Evolutionary conservation across 1,140 invertebrate genomes (phyloP).

Genomic region (Zaprionus kolodkinae): DNA sequence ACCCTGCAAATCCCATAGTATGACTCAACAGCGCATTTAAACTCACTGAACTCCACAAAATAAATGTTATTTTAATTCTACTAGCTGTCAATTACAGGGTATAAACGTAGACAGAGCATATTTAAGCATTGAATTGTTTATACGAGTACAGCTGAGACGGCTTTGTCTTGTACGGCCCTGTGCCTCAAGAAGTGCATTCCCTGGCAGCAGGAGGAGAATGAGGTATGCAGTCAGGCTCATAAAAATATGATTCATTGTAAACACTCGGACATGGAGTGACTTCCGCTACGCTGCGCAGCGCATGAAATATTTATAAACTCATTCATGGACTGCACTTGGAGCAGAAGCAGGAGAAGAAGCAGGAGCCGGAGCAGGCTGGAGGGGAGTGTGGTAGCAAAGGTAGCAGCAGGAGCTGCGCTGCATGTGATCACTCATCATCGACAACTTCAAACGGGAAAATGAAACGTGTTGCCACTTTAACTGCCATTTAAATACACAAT

Average conservation of each 20-base stretch:
- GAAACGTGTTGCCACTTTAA: slow-evolving; percentile 82
- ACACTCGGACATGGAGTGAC: slow-evolving; percentile 52
- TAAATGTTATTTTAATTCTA: too few species aligned
- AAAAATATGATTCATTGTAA: slow-evolving; percentile 74
- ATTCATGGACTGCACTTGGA: slow-evolving; percentile 50
- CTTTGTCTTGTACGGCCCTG: slow-evolving; percentile 47
- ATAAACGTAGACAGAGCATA: slow-evolving; percentile 25
- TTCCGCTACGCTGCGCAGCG: slow-evolving; percentile 57
- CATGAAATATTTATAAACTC: slow-evolving; percentile 81
- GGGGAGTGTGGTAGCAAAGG: slow-evolving; percentile 17
- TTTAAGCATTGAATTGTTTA: slow-evolving; percentile 61
- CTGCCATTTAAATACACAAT: slow-evolving; percentile 81
- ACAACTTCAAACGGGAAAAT: slow-evolving; percentile 71
- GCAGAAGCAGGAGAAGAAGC: background rate
- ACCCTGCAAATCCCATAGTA: too few species aligned
- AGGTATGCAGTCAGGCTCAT: slow-evolving; percentile 31
- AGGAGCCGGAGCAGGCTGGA: background rate
- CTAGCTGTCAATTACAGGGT: slow-evolving; percentile 13
- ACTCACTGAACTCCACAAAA: too few species aligned
- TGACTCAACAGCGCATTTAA: too few species aligned
- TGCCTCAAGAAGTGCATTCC: slow-evolving; percentile 40
- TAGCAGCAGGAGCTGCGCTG: slow-evolving; percentile 26
- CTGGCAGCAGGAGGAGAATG: background rate
- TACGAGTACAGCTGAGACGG: slow-evolving; percentile 39
- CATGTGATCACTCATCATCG: slow-evolving; percentile 59